phyloP scores from a whole-genome alignment of 2,888 invertebrate genomes.

The Trimorus sp. region DNA sequence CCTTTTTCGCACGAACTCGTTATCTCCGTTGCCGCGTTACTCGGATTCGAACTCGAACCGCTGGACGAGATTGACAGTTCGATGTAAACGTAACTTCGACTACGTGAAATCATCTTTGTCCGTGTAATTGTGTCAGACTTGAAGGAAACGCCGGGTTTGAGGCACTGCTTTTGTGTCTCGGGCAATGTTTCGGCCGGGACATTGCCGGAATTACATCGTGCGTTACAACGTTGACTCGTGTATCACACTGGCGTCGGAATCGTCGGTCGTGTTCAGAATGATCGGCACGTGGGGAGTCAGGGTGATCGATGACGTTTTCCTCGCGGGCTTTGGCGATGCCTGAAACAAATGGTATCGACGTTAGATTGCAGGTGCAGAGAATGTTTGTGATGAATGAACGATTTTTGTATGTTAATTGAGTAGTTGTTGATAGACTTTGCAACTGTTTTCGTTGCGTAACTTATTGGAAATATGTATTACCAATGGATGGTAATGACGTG shows the following conservation, averaged over 20 bases:
- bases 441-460: too few species aligned
- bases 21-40: too few species aligned
- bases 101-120: conserved; percentile 53
- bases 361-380: too few species aligned
- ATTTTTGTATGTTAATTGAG: too few species aligned
- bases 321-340: conserved; percentile 78
- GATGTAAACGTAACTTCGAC: conserved; percentile 60
- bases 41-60: conserved; percentile 46
- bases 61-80: conserved; percentile 62
- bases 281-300: conserved; percentile 76
- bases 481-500: too few species aligned
- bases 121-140: conserved; percentile 63
- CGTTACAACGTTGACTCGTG: conserved; percentile 81
- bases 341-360: conserved; percentile 52
- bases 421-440: too few species aligned
- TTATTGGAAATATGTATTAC: too few species aligned
- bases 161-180: conserved; percentile 72
- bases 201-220: conserved; percentile 74
- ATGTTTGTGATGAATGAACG: too few species aligned
- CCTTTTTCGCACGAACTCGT: too few species aligned
- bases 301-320: conserved; percentile 79
- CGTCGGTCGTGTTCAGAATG: conserved; percentile 71
- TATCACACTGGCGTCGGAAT: conserved; percentile 76
- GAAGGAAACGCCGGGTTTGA: conserved; percentile 69
- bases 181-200: conserved; percentile 73